phyloP scores from a whole-genome alignment of 2,797 vertebrate genomes.

The Allenopithecus nigroviridis region DNA sequence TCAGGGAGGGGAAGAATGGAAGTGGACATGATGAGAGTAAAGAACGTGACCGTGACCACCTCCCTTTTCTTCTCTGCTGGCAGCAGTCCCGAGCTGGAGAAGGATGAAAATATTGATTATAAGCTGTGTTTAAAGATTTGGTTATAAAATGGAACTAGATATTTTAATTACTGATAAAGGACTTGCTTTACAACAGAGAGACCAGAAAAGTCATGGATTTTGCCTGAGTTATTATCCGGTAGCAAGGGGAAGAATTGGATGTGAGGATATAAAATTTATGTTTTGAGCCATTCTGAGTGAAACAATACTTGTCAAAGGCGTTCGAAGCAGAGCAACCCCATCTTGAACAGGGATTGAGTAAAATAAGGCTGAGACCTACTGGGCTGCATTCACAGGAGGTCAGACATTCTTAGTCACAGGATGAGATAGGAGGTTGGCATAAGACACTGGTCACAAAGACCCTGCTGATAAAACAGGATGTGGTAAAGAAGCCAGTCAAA shows the following conservation, averaged over 20 bases:
- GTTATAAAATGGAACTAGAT: not conserved
- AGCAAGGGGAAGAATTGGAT: not conserved
- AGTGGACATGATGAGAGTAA: not conserved
- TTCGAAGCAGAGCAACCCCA: too few relatives aligned
- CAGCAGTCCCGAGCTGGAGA: not conserved
- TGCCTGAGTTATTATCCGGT: not conserved
- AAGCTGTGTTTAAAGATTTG: not conserved
- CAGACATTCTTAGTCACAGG: not conserved
- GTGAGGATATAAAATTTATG: not conserved
- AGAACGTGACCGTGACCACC: not conserved
- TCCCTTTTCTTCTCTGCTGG: not conserved
- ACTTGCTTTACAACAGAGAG: not conserved
- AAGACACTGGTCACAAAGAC: not conserved
- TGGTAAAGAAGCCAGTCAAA: not conserved
- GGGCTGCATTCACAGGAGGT: not conserved
- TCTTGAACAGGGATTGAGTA: not conserved
- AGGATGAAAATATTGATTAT: not conserved
- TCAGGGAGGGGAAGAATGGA: not conserved
- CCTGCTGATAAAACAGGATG: not conserved
- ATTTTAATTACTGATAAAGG: not conserved
- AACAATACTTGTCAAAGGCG: not conserved
- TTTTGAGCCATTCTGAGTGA: not conserved
- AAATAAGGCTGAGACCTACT: not conserved
- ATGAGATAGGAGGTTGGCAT: not conserved
- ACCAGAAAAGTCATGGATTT: not conserved